Percentiles rank a stretch among this genome's conserved stretches.
Evolutionary conservation across 2,113 vertebrate genomes (phyloP).

Genomic region (Trematocara variabile): DNA sequence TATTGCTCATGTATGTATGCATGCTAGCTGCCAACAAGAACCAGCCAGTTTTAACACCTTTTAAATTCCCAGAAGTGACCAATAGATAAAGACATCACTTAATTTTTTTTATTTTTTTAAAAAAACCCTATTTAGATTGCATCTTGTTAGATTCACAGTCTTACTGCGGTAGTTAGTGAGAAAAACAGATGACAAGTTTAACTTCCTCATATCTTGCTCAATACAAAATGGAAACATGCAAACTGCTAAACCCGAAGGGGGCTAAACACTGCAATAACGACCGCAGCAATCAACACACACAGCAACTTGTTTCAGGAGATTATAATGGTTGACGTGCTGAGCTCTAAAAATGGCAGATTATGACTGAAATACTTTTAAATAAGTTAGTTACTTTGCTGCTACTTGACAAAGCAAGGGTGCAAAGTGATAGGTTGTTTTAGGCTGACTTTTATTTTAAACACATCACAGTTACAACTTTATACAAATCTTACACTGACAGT

Average conservation of each 20-base stretch:
- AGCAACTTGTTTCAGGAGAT: neutral
- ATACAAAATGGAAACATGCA: neutral
- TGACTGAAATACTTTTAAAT: neutral
- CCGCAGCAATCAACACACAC: neutral
- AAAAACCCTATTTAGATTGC: neutral
- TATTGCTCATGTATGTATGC: neutral
- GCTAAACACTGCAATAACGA: neutral
- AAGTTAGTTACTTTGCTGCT: neutral
- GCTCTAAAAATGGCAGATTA: neutral
- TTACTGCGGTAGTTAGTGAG: neutral
- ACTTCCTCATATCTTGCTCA: slow-evolving; percentile 13
- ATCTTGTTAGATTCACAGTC: neutral
- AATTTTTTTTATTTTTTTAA: neutral
- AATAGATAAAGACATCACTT: neutral
- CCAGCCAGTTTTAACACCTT: neutral
- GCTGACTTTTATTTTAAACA: neutral
- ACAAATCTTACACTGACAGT: neutral
- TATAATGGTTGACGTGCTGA: neutral
- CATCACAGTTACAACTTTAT: neutral
- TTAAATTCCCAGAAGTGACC: neutral
- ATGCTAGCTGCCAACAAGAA: neutral
- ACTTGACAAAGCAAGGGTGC: neutral
- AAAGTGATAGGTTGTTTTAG: neutral
- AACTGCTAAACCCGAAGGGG: neutral
- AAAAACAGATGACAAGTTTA: neutral